These are phyloP conservation scores for Embidobia sp. DNA, from an alignment of 2,888 invertebrate species.

Conservation along the genomic window DNA sequence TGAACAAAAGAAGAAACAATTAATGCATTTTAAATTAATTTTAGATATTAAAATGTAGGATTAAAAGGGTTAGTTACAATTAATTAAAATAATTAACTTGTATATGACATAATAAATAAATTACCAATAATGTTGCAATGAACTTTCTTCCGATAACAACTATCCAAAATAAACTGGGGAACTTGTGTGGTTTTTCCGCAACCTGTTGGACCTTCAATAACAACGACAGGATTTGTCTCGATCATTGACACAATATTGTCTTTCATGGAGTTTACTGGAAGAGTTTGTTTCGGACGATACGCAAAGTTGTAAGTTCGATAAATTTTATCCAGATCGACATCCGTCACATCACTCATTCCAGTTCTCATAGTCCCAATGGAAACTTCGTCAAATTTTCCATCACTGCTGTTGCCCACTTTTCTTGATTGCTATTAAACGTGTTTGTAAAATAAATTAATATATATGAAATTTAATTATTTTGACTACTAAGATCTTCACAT, in stretches of 20 bases:
- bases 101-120: too few species aligned
- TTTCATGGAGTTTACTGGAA: constrained; percentile 73
- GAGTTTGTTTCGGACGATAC: constrained; percentile 69
- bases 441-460: neutral
- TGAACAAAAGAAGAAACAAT: too few species aligned
- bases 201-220: constrained; percentile 96
- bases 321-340: constrained; percentile 63
- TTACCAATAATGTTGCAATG: constrained; percentile 63
- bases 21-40: too few species aligned
- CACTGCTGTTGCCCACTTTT: neutral
- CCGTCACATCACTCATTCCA: constrained; percentile 40
- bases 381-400: constrained; percentile 69
- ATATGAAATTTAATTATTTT: constrained; percentile 1
- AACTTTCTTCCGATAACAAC: constrained; percentile 27
- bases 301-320: constrained; percentile 78
- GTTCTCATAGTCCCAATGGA: constrained; percentile 72
- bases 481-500: too few species aligned
- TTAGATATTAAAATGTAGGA: too few species aligned
- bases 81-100: too few species aligned
- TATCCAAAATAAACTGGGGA: constrained; percentile 59
- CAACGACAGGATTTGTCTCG: constrained; percentile 87
- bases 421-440: constrained; percentile 30
- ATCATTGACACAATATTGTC: constrained; percentile 87
- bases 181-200: constrained; percentile 95
- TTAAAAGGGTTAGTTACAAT: too few species aligned